Percentiles rank a stretch among this genome's conserved stretches.
Conservation (phyloP, 1,140 invertebrate genomes). For the Lepidurus arcticus region DNA sequence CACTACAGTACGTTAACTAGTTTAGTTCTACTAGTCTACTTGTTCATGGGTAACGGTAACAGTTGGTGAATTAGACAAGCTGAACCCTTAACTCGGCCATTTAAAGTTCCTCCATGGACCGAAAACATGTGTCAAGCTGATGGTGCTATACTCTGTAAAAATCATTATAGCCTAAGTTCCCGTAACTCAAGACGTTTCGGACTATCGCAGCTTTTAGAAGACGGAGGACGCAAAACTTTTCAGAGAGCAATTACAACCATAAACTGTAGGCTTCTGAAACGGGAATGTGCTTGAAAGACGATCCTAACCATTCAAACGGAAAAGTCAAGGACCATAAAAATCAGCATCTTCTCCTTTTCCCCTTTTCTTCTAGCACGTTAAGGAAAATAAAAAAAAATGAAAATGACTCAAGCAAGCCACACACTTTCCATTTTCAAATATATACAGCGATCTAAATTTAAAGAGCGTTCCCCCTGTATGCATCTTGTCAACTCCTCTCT, state of each 20-base stretch:
- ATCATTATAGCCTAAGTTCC: neutral
- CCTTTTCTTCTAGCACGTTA: neutral
- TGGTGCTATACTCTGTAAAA: neutral
- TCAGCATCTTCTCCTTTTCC: constrained; percentile 6
- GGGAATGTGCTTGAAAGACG: constrained; percentile 6
- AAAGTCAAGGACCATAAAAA: neutral
- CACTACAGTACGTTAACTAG: no score
- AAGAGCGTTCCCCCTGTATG: neutral
- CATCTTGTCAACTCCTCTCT: neutral
- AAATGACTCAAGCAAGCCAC: no score
- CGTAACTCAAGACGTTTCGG: neutral
- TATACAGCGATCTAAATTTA: constrained; percentile 4
- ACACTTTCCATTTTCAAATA: neutral
- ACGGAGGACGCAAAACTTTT: neutral
- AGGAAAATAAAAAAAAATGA: neutral
- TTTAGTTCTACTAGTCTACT: no score
- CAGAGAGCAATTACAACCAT: constrained; percentile 6
- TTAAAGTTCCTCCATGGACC: neutral
- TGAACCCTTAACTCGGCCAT: neutral
- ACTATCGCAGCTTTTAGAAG: neutral
- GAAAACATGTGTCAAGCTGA: neutral
- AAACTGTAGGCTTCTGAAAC: neutral
- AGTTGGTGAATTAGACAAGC: no score
- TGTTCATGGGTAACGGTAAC: no score
- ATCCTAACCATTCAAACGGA: neutral